Conservation (phyloP, 2,888 invertebrate genomes). For the Campoplex nolae region DNA sequence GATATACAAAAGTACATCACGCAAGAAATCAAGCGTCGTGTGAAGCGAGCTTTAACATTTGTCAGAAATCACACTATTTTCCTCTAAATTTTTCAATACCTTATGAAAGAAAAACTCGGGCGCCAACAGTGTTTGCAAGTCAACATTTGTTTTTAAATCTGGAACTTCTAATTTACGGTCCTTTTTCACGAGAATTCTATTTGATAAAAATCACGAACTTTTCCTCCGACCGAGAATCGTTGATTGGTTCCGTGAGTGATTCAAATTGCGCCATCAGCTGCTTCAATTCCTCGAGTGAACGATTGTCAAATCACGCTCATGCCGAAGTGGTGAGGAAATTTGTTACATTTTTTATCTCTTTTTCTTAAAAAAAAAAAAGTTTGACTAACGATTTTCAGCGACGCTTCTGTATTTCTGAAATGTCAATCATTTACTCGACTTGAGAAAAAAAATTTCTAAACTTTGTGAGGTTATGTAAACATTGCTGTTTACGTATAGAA, state of each 20-base stretch:
- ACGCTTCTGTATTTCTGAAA: not conserved
- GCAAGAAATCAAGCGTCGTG: no score
- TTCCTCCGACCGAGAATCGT: no score
- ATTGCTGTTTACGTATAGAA: not conserved
- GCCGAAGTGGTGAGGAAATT: not conserved
- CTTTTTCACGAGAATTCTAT: no score
- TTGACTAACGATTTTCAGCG: not conserved
- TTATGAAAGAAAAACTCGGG: no score
- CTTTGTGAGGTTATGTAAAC: constrained; percentile 18
- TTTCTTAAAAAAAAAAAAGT: not conserved
- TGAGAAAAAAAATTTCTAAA: not conserved
- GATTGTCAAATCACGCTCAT: not conserved
- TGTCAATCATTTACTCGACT: not conserved
- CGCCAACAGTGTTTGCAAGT: no score
- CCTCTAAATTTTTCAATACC: no score
- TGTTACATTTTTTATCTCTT: not conserved
- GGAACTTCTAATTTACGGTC: no score
- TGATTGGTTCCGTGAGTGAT: not conserved
- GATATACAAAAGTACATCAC: no score
- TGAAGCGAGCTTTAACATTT: no score
- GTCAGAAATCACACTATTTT: no score
- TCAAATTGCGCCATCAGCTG: not conserved
- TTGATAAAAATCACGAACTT: no score
- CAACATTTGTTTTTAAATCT: no score
- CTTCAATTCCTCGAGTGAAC: not conserved